Percentiles rank a stretch among this genome's conserved stretches.
Conservation (phyloP, 2,797 vertebrate genomes). For the Choloepus didactylus region DNA sequence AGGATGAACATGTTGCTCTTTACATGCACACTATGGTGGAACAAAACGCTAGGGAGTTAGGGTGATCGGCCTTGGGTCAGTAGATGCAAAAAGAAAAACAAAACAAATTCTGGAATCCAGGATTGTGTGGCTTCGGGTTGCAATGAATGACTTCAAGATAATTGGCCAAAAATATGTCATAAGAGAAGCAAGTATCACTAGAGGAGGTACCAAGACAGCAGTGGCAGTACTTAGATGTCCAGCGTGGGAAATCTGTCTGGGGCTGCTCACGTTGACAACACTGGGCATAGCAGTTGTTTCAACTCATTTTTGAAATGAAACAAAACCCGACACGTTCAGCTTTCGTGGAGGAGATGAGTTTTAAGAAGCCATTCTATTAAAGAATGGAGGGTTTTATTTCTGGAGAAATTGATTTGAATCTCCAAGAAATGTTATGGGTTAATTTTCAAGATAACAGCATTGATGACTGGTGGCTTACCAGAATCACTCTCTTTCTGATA, state of each 20-base stretch:
- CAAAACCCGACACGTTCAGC: neutral
- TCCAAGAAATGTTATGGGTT: neutral
- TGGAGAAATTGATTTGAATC: conserved; percentile 15
- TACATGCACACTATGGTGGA: neutral
- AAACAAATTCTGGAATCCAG: neutral
- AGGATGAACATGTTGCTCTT: neutral
- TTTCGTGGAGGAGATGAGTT: neutral
- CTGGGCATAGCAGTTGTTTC: neutral
- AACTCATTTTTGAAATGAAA: neutral
- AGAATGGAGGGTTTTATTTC: conserved; percentile 12
- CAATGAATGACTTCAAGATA: neutral
- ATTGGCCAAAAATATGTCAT: neutral
- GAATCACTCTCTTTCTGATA: neutral
- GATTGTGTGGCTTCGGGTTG: neutral
- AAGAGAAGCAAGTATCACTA: neutral
- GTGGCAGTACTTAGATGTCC: neutral
- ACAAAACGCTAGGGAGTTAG: neutral
- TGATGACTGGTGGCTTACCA: no score
- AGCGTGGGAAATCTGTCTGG: neutral
- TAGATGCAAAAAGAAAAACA: neutral
- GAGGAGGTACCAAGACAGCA: neutral
- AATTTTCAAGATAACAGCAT: neutral
- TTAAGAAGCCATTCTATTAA: neutral
- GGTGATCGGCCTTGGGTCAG: neutral
- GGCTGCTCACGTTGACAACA: neutral